Base-by-base conservation (phyloP, 2,113 vertebrate genomes). In the Spilogale gracilis region DNA sequence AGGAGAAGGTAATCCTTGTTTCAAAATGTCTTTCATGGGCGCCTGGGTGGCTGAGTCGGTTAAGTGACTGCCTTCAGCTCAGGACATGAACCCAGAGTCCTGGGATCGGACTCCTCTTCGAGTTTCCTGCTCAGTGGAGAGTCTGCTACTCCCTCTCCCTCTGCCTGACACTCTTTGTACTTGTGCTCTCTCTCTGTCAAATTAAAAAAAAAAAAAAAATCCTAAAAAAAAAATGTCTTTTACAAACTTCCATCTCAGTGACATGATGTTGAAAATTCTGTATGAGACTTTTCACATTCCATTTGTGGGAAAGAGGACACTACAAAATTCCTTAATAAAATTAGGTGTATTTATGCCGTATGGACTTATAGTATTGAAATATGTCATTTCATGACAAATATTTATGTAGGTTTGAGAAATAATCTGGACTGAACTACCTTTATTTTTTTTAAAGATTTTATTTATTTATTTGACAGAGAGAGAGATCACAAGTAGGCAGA, bases 381-480 rank as follows among this genome's bases (percentile, higher is more conserved):
- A 65, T 82, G 18, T 88, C 52, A n/a, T 52, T 73, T 96, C 88
- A 48, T 48, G 76, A 32, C 23, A 67, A 92, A 96, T 88, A 80
- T 90, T 50, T 11, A 20, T 76, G 4, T 56, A 21, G 60, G 86
- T 58, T 79, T 95, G 67, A 92, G 45, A 94, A 95, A 92, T 86
- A 82, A 78, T 21, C 30, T 83, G 50, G 43, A 52, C 69, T 76
- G 18, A 92, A 54, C 48, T 60, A 56, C 52, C 4, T 73, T 50
- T 91, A 82, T 38, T 38, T 38, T 38, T 38, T 38, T 38, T 38
- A 38, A 38, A 38, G 38, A 38, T 38, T 38, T 38, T 38, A 38
- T 38, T 38, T 38, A 38, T 38, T 38, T 38, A 38, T 38, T 38
- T 38, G 38, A 38, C 38, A 38, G 38, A 38, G 38, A 38, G 38